Conservation (phyloP, 2,113 vertebrate species). For the Onychorhynchus coronatus region DNA sequence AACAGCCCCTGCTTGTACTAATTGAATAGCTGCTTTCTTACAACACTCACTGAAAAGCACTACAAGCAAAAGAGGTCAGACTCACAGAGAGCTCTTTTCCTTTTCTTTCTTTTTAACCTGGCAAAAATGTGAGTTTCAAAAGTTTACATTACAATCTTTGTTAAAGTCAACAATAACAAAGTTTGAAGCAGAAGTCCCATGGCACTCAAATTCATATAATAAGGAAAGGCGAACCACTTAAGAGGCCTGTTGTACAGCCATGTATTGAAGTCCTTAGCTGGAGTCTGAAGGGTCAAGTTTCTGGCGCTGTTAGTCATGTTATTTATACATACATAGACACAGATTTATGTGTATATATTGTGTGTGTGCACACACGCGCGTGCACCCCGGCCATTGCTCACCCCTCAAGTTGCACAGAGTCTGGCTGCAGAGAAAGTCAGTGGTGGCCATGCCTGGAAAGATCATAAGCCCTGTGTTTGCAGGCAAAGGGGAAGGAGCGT, state of each 20-base stretch:
- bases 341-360: not conserved
- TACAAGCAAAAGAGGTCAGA: not conserved
- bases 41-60: not conserved
- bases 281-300: not conserved
- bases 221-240: constrained; percentile 31
- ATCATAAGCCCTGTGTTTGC: not conserved
- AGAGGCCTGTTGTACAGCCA: not conserved
- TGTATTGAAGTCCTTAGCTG: not conserved
- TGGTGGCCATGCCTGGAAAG: not conserved
- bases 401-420: not conserved
- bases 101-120: not conserved
- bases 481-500: rapidly evolving
- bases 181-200: not conserved
- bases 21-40: constrained; percentile 61
- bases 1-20: constrained; percentile 23
- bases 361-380: not conserved
- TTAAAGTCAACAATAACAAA: constrained; percentile 38
- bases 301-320: not conserved
- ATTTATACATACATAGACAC: not conserved
- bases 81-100: not conserved
- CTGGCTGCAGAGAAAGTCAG: not conserved
- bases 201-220: not conserved
- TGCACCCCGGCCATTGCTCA: not conserved
- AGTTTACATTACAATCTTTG: not conserved
- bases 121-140: not conserved